Evolutionary conservation across 2,888 invertebrate genomes (phyloP), one percentile per base, ranked within the genome.

Genomic region (Diarsia mendica): DNA sequence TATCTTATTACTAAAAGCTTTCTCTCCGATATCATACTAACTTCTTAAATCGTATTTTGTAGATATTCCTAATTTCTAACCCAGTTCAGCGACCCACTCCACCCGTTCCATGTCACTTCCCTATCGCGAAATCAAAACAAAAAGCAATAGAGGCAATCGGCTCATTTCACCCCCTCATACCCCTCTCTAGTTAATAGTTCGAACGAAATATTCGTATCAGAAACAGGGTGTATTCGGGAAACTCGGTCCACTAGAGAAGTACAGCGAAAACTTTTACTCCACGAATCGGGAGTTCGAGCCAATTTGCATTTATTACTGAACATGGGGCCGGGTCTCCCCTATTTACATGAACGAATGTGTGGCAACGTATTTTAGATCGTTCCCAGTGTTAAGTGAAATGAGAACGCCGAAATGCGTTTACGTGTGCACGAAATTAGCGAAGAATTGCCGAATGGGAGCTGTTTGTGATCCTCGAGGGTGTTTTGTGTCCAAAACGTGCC

Each of bases 301-400:
- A 94, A 94, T 94, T 93, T 94, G 93, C 94, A 94, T 94, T 92
- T 92, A 94, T 94, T 93, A 92, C 91, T 79, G 85, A 86, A 89
- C 90, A 90, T 91, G 92, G 78, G 80, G 83, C 75, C 72, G 79
- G 77, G 82, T 77, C 75, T 85, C 84, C 85, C 72, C 88, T 91
- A 90, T 92, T 93, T 91, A 89, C 88, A 86, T 84, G 87, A 90
- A 88, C 89, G 89, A 87, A 87, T 89, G 86, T 83, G 80, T 82
- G 87, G 82, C 64, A 82, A 83, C 83, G 87, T 84, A 85, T 85
- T 87, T 85, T 72, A 82, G 83, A 77, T 79, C 80, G 81, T 74
- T 77, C 53, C 65, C 71, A 71, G 71, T 71, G 80, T 77, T 83
- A 85, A 87, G 82, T 85, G 87, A 87, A 87, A 88, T 87, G 80